Base-by-base conservation (phyloP, 2,113 vertebrate genomes). In the Caloenas nicobarica region DNA sequence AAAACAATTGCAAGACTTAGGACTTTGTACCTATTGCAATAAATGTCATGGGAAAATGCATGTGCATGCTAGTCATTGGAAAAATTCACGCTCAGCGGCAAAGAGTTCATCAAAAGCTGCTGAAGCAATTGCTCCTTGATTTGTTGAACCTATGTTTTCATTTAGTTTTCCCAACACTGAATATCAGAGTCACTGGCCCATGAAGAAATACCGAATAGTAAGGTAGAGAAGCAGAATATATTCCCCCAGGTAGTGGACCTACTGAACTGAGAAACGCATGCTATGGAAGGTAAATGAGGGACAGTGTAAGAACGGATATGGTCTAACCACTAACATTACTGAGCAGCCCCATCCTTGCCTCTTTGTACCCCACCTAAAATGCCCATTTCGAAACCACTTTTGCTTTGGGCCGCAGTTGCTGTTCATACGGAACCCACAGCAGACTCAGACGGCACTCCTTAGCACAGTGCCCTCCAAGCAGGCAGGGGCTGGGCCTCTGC, bases 291-390 rank as follows among this genome's bases (percentile, higher is more conserved):
- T 17, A 40, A 40, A 24, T 8, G 28, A 57, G 25, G 57, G 62
- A 6, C 7, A 23, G 51, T 1, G 5, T 5, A 48, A 31, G 51
- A 15, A 34, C 0, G 2, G 22, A 12, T 14, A 16, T 7, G 44
- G 14, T 8, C 68, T 60, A 1, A 21, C 12, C 64, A 23, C 24
- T 12, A 31, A 3, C 0, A 3, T 13, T 46, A 50, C 17, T 7
- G 36, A 16, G 40, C 57, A 57, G 36, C 46, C 46, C 28, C 31
- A 38, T 15, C 85, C 38, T 22, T 34, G 36, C 25, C 29, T 44
- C 19, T 48, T 40, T 0, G 0, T 28, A 61, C 4, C 11, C 28
- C 61, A 44, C 46, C 22, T 18, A 21, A 53, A 40, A 29, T 6
- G 9, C 56, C 22, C 28, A 4, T 34, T 74, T 29, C 60, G 42